These are phyloP conservation scores for Anthopleura xanthogrammica DNA, from an alignment of 92 coral and sea anemone species.

Conservation along the genomic window DNA sequence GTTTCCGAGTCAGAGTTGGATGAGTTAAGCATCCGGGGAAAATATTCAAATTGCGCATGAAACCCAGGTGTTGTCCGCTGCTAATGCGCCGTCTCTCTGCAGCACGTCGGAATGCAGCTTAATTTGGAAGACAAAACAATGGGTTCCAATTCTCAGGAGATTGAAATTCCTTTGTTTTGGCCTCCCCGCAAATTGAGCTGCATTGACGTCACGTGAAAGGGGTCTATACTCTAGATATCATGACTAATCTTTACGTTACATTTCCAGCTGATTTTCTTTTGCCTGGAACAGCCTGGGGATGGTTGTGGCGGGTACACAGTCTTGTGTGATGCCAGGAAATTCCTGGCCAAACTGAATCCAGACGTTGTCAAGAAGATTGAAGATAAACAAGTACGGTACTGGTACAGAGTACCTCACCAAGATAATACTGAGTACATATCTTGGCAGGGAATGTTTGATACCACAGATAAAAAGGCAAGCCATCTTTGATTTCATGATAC, in stretches of 20 bases:
- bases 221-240: background rate
- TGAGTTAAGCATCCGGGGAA: too few relatives aligned
- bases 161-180: too few relatives aligned
- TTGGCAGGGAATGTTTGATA: constrained; percentile 68
- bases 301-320: constrained; percentile 70
- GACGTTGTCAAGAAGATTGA: constrained; percentile 37
- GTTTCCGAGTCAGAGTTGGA: too few relatives aligned
- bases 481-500: background rate
- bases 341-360: constrained; percentile 47
- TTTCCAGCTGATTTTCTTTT: constrained; percentile 17
- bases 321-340: constrained; percentile 42
- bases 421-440: constrained; percentile 42
- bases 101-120: too few relatives aligned
- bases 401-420: constrained; percentile 51
- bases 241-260: background rate
- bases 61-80: too few relatives aligned
- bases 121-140: too few relatives aligned
- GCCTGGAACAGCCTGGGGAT: constrained; percentile 56
- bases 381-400: constrained; percentile 50
- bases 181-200: too few relatives aligned
- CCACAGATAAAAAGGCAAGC: constrained; percentile 53
- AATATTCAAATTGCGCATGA: too few relatives aligned
- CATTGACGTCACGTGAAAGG: too few relatives aligned
- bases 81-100: too few relatives aligned
- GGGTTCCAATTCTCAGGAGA: too few relatives aligned